Evolutionary conservation across 2,888 invertebrate species (phyloP).

Genomic region (Cheilosia impressa): DNA sequence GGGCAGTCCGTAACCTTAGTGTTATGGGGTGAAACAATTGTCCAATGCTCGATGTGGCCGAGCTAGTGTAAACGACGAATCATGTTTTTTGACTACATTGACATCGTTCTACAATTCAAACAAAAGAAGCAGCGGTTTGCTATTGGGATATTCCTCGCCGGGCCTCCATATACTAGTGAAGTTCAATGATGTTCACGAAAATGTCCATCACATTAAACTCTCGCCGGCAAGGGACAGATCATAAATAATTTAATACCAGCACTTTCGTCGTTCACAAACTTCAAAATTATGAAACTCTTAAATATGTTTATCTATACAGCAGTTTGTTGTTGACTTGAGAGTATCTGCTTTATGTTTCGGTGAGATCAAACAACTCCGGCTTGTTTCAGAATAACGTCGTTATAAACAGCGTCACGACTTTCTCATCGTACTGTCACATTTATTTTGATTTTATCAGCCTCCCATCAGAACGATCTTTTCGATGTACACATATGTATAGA

Average conservation of each 20-base stretch:
- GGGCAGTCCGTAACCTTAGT: no score
- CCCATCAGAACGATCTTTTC: constrained; percentile 39
- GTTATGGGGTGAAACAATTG: no score
- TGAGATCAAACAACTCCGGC: constrained; percentile 30
- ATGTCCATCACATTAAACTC: no score
- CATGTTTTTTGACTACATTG: no score
- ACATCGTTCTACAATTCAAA: no score
- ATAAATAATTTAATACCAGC: background rate
- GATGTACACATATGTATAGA: background rate
- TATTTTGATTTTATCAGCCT: constrained; percentile 52
- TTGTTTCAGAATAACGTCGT: constrained; percentile 31
- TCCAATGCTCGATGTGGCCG: no score
- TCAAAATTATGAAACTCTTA: constrained; percentile 36
- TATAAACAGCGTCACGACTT: constrained; percentile 46
- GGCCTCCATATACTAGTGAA: no score
- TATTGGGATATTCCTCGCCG: no score
- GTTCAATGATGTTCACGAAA: no score
- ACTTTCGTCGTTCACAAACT: background rate
- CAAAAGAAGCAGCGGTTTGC: no score
- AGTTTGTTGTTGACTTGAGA: background rate
- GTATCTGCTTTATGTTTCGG: constrained; percentile 38
- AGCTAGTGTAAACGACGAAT: no score
- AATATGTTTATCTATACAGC: constrained; percentile 28
- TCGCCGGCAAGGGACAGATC: no score
- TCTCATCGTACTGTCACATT: constrained; percentile 48